Evolutionary conservation across 2,888 invertebrate species (phyloP), one percentile per base, ranked within the genome.

Genomic region (Eupithecia centaureata): DNA sequence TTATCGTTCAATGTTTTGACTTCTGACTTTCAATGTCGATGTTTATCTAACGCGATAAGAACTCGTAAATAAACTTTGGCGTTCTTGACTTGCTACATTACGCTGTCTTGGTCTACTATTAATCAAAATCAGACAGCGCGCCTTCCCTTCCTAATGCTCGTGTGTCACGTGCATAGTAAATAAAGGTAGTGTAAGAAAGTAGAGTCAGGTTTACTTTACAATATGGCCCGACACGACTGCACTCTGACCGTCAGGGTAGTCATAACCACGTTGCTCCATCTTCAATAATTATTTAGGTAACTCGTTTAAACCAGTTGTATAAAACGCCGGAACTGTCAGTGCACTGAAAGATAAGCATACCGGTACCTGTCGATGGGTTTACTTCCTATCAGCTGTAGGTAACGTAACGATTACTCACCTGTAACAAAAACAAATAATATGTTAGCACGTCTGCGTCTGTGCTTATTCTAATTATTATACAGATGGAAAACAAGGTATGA

Each of bases 341-440:
- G 70, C 63, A 73, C 72, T 68, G 71, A 74, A 73, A 67, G 73
- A 79, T 73, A 76, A 65, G 74, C 77, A 76, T 77, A 76, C 68
- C 51, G 65, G 79, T 83, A 83, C 80, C 80, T 71, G 71, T 67
- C 66, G 76, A 73, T 67, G 74, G 76, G 28, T 66, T 51, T 25
- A 47, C 65, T 61, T 79, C 57, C 73, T 73, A 69, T 78, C 77
- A 60, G 38, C 76, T 73, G 70, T 74, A 54, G 77, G 74, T 86
- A 84, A 76, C 82, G 84, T 81, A 85, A 88, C 76, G 71, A 79
- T 81, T 82, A 84, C 82, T 83, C 79, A 83, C 80, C 82, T 82
- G 82, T 79, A 87, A 86, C 82, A 76, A 87, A 83, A 85, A 85
- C 82, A 85, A 81, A 79, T 77, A 71, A 61, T 56, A 73, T 66